Conservation (phyloP, 2,113 vertebrate genomes). For the Bolborhynchus lineola region DNA sequence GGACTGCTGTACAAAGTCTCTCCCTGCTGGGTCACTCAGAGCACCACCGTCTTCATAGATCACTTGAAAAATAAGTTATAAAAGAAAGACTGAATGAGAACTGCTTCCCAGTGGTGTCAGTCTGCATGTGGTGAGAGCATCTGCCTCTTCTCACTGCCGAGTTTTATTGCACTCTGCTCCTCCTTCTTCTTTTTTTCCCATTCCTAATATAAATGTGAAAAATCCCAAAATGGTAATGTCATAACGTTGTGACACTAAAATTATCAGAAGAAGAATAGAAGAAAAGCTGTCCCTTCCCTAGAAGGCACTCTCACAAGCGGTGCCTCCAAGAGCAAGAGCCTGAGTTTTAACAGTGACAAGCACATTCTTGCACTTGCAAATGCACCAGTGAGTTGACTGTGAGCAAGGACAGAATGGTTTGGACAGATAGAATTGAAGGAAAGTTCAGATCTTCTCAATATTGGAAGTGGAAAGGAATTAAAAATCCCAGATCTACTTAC, state of each 20-base stretch:
- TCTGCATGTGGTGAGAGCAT: not conserved
- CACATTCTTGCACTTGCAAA: not conserved
- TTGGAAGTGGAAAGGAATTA: not conserved
- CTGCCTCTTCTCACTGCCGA: not conserved
- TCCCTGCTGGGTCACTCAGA: not conserved
- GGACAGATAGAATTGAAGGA: not conserved
- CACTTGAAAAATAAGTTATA: not conserved
- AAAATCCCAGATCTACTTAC: not conserved
- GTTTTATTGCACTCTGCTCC: not conserved
- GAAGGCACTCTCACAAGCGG: not conserved
- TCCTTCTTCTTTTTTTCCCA: not conserved
- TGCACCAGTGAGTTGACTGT: accelerated
- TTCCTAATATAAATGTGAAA: slow-evolving; percentile 13
- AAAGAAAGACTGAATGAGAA: not conserved
- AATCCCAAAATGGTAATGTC: not conserved
- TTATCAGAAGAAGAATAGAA: not conserved
- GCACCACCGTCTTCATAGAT: not conserved
- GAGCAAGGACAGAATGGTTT: not conserved
- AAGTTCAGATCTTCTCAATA: not conserved
- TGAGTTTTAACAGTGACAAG: not conserved
- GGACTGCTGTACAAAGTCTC: not conserved
- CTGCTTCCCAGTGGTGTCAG: not conserved
- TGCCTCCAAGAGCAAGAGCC: not conserved
- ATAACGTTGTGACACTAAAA: not conserved
- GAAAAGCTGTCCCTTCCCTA: not conserved